phyloP scores from a whole-genome alignment of 1,140 invertebrate species.

The Rhynchophorus ferrugineus region DNA sequence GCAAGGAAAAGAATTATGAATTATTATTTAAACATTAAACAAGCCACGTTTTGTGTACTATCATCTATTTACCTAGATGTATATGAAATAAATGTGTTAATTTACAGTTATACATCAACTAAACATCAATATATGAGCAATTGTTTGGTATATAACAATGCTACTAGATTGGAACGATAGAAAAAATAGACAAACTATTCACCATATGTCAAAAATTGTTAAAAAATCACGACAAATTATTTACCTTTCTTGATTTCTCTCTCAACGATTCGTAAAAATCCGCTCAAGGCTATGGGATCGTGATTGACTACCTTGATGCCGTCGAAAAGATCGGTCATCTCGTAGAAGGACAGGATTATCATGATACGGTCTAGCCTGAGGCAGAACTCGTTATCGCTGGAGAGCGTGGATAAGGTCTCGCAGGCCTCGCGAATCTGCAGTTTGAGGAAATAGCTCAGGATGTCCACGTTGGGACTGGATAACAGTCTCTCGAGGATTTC shows the following conservation, averaged over 20 bases:
- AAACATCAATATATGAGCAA: no score
- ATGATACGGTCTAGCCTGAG: slow-evolving; percentile 6
- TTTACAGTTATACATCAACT: no score
- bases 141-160: no score
- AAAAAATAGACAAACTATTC: background rate
- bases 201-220: no score
- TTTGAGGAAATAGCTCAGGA: slow-evolving; percentile 13
- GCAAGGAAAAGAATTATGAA: no score
- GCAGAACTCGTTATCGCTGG: slow-evolving; percentile 11
- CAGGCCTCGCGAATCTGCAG: slow-evolving; percentile 11
- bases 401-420: slow-evolving; percentile 7
- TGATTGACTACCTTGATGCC: slow-evolving; percentile 20
- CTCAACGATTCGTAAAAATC: slow-evolving; percentile 17
- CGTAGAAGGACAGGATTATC: slow-evolving; percentile 19
- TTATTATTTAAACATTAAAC: no score
- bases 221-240: background rate
- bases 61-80: no score
- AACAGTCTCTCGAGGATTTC: slow-evolving; percentile 16
- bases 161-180: no score
- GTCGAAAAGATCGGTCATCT: slow-evolving; percentile 17
- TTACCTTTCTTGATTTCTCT: slow-evolving; percentile 17
- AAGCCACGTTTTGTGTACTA: no score
- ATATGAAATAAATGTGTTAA: no score
- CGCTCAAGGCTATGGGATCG: slow-evolving; percentile 14
- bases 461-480: slow-evolving; percentile 6